Conservation (phyloP, 2,888 invertebrate genomes). For the Lysandra bellargus region DNA sequence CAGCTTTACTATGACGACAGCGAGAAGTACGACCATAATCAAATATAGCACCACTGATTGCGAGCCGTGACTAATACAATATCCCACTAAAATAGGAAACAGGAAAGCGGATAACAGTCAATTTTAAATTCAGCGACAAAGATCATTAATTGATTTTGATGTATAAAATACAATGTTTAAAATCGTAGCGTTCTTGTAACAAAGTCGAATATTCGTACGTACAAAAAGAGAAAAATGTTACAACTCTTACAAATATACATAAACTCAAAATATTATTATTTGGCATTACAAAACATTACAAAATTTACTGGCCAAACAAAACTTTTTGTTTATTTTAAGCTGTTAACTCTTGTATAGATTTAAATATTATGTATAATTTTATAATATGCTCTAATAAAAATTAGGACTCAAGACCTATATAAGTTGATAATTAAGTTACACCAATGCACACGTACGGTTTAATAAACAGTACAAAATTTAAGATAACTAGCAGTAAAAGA, state of each 20-base stretch:
- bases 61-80: conserved; percentile 21
- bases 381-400: no score
- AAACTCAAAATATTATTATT: conserved; percentile 71
- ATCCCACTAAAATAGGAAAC: conserved; percentile 24
- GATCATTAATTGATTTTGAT: conserved; percentile 23
- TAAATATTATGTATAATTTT: no score
- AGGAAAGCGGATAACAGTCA: conserved; percentile 28
- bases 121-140: conserved; percentile 4
- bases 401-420: no score
- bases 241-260: conserved; percentile 60
- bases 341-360: background rate
- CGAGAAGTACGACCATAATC: background rate
- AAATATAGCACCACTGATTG: conserved; percentile 26
- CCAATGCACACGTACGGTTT: background rate
- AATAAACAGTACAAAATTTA: background rate
- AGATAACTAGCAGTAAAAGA: background rate
- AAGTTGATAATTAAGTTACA: no score
- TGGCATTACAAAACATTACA: conserved; percentile 75
- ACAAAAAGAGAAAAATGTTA: conserved; percentile 62
- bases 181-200: conserved; percentile 56
- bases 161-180: conserved; percentile 14
- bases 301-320: conserved; percentile 33
- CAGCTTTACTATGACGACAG: conserved; percentile 2
- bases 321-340: background rate
- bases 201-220: conserved; percentile 56